These are phyloP conservation scores for Blastobasis lacticolella DNA, from an alignment of 2,888 invertebrate species.

Conservation along the genomic window DNA sequence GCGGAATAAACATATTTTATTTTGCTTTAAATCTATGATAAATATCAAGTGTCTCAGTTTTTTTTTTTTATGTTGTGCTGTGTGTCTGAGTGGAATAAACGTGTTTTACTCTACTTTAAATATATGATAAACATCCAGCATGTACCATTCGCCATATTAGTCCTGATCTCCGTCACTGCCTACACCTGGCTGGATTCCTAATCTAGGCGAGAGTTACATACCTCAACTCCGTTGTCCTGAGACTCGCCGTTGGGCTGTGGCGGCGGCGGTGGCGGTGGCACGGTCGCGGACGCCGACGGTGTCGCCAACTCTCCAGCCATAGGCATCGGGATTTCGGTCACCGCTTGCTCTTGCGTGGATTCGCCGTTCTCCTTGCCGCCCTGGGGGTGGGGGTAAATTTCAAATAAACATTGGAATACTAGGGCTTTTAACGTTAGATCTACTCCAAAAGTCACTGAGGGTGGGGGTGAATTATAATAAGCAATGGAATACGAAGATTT, in stretches of 20 bases:
- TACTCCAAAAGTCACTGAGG: too few species aligned
- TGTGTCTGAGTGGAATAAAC: too few species aligned
- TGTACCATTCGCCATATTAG: too few species aligned
- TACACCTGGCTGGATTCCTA: too few species aligned
- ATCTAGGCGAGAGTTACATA: too few species aligned
- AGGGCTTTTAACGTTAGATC: neutral
- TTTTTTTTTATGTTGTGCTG: too few species aligned
- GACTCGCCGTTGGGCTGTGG: constrained; percentile 12
- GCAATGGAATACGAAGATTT: neutral
- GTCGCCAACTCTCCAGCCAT: constrained; percentile 32
- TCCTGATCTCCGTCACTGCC: too few species aligned
- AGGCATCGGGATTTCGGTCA: constrained; percentile 84
- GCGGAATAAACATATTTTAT: too few species aligned
- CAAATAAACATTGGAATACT: neutral
- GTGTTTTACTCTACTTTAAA: too few species aligned
- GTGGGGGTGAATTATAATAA: neutral
- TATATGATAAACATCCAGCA: too few species aligned
- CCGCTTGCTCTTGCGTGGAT: constrained; percentile 27
- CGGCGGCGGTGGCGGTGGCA: constrained; percentile 33
- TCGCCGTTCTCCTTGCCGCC: constrained; percentile 59
- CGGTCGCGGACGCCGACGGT: constrained; percentile 17
- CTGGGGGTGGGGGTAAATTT: constrained; percentile 19
- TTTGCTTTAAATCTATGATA: too few species aligned
- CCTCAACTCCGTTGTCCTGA: neutral
- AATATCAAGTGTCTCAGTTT: too few species aligned